Evolutionary conservation across 2,113 vertebrate genomes (phyloP).

Genomic region (Arenaria interpres): DNA sequence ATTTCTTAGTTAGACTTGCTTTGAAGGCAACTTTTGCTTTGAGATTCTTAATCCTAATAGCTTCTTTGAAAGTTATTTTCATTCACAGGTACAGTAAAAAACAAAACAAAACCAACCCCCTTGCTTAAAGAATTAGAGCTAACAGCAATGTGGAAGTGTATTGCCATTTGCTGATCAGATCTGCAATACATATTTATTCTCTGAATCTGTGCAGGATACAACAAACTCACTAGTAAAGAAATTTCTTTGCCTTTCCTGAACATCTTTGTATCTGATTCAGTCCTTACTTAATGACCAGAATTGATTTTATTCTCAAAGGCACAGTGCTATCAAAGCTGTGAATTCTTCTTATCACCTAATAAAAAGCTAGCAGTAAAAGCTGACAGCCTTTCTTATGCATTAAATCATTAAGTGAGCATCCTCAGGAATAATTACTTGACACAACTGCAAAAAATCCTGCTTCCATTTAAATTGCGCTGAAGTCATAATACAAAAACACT

Average conservation of each 20-base stretch:
- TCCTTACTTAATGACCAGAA: not conserved
- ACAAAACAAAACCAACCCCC: not conserved
- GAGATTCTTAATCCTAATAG: not conserved
- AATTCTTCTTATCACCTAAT: not conserved
- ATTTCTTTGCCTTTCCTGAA: not conserved
- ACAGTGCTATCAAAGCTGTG: not conserved
- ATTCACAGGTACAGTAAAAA: not conserved
- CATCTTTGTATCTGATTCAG: not conserved
- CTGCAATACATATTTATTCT: not conserved
- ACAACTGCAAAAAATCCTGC: not conserved
- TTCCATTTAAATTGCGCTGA: not conserved
- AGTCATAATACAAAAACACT: not conserved
- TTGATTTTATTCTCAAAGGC: not conserved
- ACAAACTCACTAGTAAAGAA: not conserved
- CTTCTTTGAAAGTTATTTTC: not conserved
- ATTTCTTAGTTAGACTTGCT: not conserved
- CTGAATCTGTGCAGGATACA: not conserved
- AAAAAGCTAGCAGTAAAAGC: not conserved
- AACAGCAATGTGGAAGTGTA: not conserved
- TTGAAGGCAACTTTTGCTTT: not conserved
- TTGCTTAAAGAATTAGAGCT: not conserved
- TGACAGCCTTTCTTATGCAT: not conserved
- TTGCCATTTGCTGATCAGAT: not conserved
- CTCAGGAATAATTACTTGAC: not conserved
- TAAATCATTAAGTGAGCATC: not conserved